Evolutionary conservation across 2,888 invertebrate genomes (phyloP).

Genomic region (Watsonalla cultraria): DNA sequence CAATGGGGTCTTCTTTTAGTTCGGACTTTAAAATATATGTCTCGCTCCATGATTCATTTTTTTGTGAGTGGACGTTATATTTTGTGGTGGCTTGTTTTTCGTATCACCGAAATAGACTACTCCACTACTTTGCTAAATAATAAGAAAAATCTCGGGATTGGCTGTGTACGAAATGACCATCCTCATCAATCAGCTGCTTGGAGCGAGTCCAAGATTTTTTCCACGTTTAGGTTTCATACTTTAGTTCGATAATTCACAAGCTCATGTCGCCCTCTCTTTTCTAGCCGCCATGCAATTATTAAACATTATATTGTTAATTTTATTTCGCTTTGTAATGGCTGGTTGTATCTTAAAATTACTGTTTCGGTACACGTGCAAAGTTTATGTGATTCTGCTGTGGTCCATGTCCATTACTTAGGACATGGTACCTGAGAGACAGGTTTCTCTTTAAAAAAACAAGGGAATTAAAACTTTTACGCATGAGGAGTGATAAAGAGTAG

Average conservation of each 20-base stretch:
- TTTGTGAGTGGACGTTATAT: constrained; percentile 52
- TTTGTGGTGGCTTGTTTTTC: constrained; percentile 71
- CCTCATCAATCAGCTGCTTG: constrained; percentile 79
- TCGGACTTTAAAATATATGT: constrained; percentile 12
- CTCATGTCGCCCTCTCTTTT: constrained; percentile 43
- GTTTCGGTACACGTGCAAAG: too few species aligned
- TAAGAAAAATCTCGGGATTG: constrained; percentile 77
- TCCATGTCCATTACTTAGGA: too few species aligned
- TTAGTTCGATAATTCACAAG: constrained; percentile 69
- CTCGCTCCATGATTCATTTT: constrained; percentile 28
- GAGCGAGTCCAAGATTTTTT: constrained; percentile 75
- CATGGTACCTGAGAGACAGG: too few species aligned
- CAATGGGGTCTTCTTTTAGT: constrained; percentile 5
- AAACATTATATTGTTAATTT: constrained; percentile 17
- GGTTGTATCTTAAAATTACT: too few species aligned
- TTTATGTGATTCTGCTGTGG: too few species aligned
- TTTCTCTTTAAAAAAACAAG: too few species aligned
- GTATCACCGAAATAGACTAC: constrained; percentile 72
- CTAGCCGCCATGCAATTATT: constrained; percentile 27
- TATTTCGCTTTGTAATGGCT: constrained; percentile 11
- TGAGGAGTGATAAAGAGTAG: too few species aligned
- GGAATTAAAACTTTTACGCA: too few species aligned
- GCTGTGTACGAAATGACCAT: constrained; percentile 78
- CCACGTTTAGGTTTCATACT: constrained; percentile 76
- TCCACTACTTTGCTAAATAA: constrained; percentile 76